Evolutionary conservation across 2,797 vertebrate species (phyloP).

Genomic region (Falco biarmicus): DNA sequence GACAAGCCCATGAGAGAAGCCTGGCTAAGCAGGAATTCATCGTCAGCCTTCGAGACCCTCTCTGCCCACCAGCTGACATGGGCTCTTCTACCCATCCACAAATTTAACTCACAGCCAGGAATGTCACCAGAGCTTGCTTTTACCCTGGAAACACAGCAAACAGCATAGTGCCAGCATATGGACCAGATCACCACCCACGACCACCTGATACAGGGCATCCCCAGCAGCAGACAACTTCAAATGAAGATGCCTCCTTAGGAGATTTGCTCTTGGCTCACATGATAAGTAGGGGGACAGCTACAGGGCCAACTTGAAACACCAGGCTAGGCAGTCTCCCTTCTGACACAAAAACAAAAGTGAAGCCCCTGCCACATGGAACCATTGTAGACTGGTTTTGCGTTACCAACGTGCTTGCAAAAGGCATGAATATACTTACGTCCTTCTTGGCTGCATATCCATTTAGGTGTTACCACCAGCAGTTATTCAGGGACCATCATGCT

Average conservation of each 20-base stretch:
- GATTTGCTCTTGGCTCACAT: neutral
- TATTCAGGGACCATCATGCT: neutral
- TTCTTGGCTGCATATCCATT: neutral
- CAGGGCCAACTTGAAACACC: neutral
- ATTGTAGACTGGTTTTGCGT: neutral
- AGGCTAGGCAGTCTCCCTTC: neutral
- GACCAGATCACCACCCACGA: too few relatives aligned
- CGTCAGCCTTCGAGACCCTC: neutral
- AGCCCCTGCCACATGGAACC: neutral
- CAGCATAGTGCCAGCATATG: accelerated
- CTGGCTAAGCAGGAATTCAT: neutral
- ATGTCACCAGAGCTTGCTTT: neutral
- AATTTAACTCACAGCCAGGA: neutral
- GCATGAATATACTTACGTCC: neutral
- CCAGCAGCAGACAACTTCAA: neutral
- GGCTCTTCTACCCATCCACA: neutral
- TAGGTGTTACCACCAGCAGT: neutral
- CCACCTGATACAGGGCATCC: neutral
- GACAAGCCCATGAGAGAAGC: neutral
- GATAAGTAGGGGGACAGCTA: neutral
- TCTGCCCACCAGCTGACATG: neutral
- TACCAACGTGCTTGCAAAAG: neutral
- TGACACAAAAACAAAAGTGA: accelerated
- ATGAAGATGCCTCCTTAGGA: neutral
- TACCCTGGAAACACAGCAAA: neutral